These are phyloP conservation scores for Caenorhabditis sp. DNA, from an alignment of 2,888 invertebrate genomes.

Conservation along the genomic window DNA sequence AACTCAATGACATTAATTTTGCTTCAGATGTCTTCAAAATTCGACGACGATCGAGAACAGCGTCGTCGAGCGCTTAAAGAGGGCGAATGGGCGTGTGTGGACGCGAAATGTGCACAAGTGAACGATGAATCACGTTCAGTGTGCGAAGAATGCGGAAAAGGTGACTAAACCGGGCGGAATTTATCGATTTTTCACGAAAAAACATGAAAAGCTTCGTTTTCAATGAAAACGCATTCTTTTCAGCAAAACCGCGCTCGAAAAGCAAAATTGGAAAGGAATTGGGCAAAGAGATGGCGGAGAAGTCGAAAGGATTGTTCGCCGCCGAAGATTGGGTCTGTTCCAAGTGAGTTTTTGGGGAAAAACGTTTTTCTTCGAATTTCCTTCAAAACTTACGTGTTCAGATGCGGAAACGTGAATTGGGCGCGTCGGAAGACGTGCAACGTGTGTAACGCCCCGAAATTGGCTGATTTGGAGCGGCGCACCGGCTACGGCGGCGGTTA, in stretches of 20 bases:
- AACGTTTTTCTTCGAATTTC: conserved; percentile 1
- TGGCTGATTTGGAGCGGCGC: conserved; percentile 79
- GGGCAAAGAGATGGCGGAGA: conserved; percentile 97
- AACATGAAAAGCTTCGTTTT: too few relatives aligned
- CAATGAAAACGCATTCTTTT: too few relatives aligned
- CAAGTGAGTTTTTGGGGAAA: conserved; percentile 82
- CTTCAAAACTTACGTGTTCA: conserved; percentile 66
- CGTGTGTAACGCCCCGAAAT: conserved; percentile 98
- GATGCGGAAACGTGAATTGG: conserved; percentile 99
- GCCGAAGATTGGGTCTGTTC: conserved; percentile 99
- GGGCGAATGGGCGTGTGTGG: conserved; percentile 81
- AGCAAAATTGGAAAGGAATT: conserved; percentile 87
- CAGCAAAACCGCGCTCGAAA: conserved; percentile 79
- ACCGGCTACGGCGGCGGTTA: conserved; percentile 81
- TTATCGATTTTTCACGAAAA: not conserved
- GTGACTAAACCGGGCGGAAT: conserved; percentile 70
- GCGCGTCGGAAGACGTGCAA: conserved; percentile 95
- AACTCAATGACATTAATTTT: too few relatives aligned
- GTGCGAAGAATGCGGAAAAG: conserved; percentile 80
- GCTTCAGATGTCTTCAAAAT: conserved; percentile 37
- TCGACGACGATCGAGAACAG: conserved; percentile 52
- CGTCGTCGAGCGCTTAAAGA: conserved; percentile 67
- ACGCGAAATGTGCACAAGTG: conserved; percentile 80
- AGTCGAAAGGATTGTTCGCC: conserved; percentile 88
- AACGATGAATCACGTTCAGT: conserved; percentile 65